phyloP scores from a whole-genome alignment of 1,140 invertebrate genomes.

The Chironomus striatipennis region DNA sequence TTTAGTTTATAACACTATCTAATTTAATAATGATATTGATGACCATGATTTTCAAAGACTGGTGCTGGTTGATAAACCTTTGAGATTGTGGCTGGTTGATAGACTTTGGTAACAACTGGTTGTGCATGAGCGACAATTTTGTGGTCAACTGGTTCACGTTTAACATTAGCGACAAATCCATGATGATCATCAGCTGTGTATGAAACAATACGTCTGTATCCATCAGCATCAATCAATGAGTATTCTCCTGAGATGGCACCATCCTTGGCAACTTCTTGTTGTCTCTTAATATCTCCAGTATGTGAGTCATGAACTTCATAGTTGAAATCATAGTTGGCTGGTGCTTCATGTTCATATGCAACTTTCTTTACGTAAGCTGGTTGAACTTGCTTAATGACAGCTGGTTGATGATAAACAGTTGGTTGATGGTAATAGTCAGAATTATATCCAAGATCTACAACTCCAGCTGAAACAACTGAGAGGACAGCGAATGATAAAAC shows the following conservation, averaged over 20 bases:
- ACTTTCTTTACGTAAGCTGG: not conserved
- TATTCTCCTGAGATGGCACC: slow-evolving; percentile 64
- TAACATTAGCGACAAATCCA: slow-evolving; percentile 42
- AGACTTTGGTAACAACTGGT: slow-evolving; percentile 46
- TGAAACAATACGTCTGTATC: slow-evolving; percentile 43
- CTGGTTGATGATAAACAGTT: slow-evolving; percentile 5
- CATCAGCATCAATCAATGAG: slow-evolving; percentile 63
- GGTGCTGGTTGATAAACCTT: not conserved
- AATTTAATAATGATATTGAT: too few relatives aligned
- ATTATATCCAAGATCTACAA: not conserved
- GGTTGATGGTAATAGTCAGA: not conserved
- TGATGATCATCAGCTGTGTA: slow-evolving; percentile 40
- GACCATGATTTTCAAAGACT: too few relatives aligned
- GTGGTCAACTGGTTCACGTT: slow-evolving; percentile 30
- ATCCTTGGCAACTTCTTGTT: slow-evolving; percentile 55
- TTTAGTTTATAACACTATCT: too few relatives aligned
- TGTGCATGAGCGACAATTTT: slow-evolving; percentile 35
- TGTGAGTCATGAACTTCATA: slow-evolving; percentile 63
- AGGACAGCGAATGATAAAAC: not conserved
- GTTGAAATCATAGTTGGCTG: slow-evolving; percentile 53
- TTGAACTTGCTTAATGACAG: not conserved
- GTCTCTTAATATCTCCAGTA: slow-evolving; percentile 61
- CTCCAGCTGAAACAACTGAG: not conserved
- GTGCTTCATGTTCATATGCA: slow-evolving; percentile 31
- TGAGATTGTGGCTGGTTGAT: not conserved